A percentile compares a stretch with the other conserved stretches of the same genome.
Evolutionary conservation across 2,888 invertebrate genomes (phyloP).

Genomic region (Antitype chi): DNA sequence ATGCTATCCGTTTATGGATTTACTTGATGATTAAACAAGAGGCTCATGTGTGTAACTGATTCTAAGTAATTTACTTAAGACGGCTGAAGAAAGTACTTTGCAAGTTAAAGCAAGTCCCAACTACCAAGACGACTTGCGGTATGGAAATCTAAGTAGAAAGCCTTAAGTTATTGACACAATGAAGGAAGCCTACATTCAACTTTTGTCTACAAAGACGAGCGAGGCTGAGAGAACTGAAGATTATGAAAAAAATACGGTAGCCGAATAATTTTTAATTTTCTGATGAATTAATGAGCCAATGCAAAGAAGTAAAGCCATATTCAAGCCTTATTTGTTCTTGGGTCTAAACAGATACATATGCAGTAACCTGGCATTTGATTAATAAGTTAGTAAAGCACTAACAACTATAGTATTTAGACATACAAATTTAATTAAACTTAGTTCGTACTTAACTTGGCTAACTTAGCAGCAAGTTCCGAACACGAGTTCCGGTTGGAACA

Average conservation of each 20-base stretch:
- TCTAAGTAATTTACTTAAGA: conserved; percentile 23
- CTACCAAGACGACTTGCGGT: neutral
- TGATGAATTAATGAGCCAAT: neutral
- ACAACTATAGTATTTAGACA: neutral
- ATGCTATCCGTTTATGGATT: conserved; percentile 48
- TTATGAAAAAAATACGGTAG: neutral
- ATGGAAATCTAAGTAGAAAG: neutral
- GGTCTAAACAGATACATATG: no score
- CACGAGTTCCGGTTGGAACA: conserved; percentile 46
- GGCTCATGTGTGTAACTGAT: conserved; percentile 24
- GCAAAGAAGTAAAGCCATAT: neutral
- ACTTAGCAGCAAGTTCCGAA: conserved; percentile 41
- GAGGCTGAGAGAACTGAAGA: neutral
- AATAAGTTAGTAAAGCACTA: conserved; percentile 16
- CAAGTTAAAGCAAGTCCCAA: conserved; percentile 12
- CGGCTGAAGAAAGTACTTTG: neutral
- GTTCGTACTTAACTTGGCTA: conserved; percentile 9
- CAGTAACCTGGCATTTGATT: neutral
- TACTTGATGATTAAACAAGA: conserved; percentile 41
- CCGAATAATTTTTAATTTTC: neutral
- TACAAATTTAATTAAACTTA: conserved; percentile 30
- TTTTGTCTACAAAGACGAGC: no score
- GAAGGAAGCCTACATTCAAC: neutral
- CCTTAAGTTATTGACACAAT: neutral
- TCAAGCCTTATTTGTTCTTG: neutral